A percentile compares a stretch with the other conserved stretches of the same genome.
Conservation (phyloP, 2,113 vertebrate genomes). For the Cyanoliseus patagonus region DNA sequence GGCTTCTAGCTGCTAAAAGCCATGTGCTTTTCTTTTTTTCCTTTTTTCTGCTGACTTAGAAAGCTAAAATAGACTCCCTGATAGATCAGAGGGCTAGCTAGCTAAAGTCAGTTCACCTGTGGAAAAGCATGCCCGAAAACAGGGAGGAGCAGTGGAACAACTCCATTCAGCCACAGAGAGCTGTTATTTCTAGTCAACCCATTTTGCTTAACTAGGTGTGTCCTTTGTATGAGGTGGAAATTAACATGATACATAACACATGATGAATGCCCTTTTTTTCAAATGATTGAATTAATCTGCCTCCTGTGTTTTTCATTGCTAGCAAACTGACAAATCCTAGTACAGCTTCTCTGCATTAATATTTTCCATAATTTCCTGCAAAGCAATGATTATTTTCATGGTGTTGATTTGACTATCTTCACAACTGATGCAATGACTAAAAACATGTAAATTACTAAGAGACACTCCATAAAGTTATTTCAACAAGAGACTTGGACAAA, state of each 20-base stretch:
- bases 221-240: background rate
- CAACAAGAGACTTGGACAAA: background rate
- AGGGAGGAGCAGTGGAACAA: background rate
- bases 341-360: background rate
- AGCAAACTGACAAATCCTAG: background rate
- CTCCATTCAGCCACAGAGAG: background rate
- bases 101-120: background rate
- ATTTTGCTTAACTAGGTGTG: background rate
- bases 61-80: background rate
- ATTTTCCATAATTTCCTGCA: background rate
- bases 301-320: background rate
- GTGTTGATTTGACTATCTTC: background rate
- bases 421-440: background rate
- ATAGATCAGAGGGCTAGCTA: background rate
- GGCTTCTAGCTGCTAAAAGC: background rate
- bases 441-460: background rate
- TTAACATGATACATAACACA: fast-evolving
- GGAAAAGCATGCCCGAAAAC: background rate
- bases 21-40: background rate
- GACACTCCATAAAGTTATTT: background rate
- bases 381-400: background rate
- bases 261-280: background rate
- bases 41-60: background rate
- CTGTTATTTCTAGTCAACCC: background rate
- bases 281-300: background rate